Conservation (phyloP, 2,797 vertebrate genomes). For the Anguilla pacifica region DNA sequence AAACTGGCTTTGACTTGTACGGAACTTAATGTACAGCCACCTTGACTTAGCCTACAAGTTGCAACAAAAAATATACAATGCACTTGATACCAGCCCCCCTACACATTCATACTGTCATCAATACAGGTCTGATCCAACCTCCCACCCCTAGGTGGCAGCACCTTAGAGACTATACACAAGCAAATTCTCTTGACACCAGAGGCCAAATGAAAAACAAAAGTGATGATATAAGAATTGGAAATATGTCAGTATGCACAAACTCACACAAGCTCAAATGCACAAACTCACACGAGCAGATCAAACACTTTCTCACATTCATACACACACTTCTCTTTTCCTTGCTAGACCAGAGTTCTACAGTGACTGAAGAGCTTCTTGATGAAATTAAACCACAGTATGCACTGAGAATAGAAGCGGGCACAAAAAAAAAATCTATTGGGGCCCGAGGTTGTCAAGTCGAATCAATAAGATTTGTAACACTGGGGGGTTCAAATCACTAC, state of each 20-base stretch:
- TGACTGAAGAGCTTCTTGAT: constrained; percentile 23
- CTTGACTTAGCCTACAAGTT: not conserved
- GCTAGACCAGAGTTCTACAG: not conserved
- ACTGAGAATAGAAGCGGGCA: not conserved
- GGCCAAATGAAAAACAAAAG: not conserved
- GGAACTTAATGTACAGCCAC: not conserved
- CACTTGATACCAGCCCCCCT: not conserved
- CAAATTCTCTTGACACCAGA: not conserved
- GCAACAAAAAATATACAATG: not conserved
- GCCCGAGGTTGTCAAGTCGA: not conserved
- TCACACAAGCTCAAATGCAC: too few relatives aligned
- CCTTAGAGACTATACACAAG: not conserved
- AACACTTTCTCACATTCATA: not conserved
- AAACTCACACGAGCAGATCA: not conserved
- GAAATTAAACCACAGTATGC: constrained; percentile 33
- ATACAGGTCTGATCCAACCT: not conserved
- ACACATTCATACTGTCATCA: not conserved
- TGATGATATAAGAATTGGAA: not conserved
- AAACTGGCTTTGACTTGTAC: not conserved
- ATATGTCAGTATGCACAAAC: not conserved
- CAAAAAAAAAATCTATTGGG: too few relatives aligned
- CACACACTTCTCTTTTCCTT: not conserved
- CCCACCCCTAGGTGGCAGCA: not conserved
- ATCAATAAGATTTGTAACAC: constrained; percentile 15
- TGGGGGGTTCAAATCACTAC: not conserved